Conservation (phyloP, 1,140 invertebrate genomes). For the Euglossa dilemma region DNA sequence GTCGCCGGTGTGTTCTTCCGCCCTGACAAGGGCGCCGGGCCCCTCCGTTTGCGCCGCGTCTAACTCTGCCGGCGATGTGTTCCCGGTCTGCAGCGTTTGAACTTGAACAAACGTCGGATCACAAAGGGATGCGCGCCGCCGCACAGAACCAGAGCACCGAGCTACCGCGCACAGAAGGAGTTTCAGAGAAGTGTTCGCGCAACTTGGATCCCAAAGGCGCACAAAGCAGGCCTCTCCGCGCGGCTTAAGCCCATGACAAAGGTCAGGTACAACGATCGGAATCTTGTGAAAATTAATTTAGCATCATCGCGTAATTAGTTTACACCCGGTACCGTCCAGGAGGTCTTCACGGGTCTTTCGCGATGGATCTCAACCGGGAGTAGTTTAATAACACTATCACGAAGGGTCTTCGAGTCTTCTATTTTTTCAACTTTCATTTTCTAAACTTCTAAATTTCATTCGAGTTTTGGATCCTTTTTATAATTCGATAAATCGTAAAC, state of each 20-base stretch:
- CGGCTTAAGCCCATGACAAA: constrained; percentile 33
- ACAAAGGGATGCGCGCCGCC: constrained; percentile 34
- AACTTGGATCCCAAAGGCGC: constrained; percentile 14
- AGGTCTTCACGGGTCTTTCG: not conserved
- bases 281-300: constrained; percentile 52
- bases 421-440: too few species aligned
- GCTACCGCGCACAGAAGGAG: not conserved
- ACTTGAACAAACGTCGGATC: constrained; percentile 39
- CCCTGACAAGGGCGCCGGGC: too few species aligned
- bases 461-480: too few species aligned
- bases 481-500: too few species aligned
- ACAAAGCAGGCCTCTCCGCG: constrained; percentile 6
- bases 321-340: not conserved
- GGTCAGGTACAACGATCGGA: constrained; percentile 48
- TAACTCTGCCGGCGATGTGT: not conserved
- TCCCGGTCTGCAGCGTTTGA: constrained; percentile 24
- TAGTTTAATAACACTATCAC: too few species aligned
- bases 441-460: too few species aligned
- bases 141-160: not conserved
- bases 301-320: constrained; percentile 42
- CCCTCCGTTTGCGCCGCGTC: not conserved
- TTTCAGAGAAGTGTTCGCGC: constrained; percentile 4
- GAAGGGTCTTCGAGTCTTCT: too few species aligned
- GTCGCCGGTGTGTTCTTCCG: not conserved
- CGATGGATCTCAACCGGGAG: too few species aligned